Base-by-base conservation (phyloP, 2,113 vertebrate species). In the Cyprinodon variegatus region DNA sequence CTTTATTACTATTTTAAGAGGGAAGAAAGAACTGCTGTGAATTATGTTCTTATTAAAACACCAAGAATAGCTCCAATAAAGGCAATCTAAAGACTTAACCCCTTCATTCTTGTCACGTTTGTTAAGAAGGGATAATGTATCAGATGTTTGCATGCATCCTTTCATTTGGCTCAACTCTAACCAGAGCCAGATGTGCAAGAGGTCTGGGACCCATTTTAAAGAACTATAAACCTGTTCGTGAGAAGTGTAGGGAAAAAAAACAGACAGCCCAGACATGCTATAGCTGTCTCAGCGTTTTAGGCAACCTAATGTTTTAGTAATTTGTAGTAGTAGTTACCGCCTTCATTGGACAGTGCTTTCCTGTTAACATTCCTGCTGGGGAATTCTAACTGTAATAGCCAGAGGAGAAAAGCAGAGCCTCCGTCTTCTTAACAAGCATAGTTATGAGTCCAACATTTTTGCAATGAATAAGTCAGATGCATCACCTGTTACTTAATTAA, bases 361-460 rank as follows among this genome's bases (percentile, higher is more conserved):
- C 90, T 93, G 88, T 93, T 88, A 93, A 90, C 87, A 90, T 93
- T 93, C 91, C 90, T 86, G 73, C 84, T 65, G 81, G 41, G 12
- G 39, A 83, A 76, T 81, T 72, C 84, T 83, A 59, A 37, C 74
- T 81, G 63, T 78, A 79, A 77, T 67, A 65, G 74, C 78, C 76
- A 65, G 71, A 82, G 77, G 72, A 77, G 70, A 67, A 71, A 73
- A 78, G 59, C 62, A 17, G 2, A 61, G 77, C 74, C 72, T 60
- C 41, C 12, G 59, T 1, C 3, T 45, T 68, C 43, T 46, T 50
- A 64, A 38, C 43, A 45, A 73, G 66, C 53, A 46, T 38, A 46
- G 5, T 65, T 65, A 40, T 37, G 59, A 50, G 64, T 57, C 61
- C 13, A 71, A 59, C n/a, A 9, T 17, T n/a, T 45, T 67, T 45